Evolutionary conservation across 2,113 vertebrate genomes (phyloP), one percentile per base, ranked within the genome.

Genomic region (Cyanoramphus novaezelandiae): DNA sequence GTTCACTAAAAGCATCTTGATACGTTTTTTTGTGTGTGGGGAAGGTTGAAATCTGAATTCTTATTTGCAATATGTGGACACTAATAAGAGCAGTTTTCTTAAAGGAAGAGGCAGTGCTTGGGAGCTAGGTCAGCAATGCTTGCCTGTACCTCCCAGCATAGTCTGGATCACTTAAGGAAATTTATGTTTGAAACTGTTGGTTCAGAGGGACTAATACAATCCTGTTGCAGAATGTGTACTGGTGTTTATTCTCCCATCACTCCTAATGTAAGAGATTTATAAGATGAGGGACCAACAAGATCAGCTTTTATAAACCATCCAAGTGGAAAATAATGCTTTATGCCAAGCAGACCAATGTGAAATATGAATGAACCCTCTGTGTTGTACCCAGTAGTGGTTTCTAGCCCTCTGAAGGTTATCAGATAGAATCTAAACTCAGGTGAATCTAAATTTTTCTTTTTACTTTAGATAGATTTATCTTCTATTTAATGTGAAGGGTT

Each of bases 361-460:
- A 57, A 49, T 47, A 59, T 2, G 14, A 84, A 68, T 74, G 46
- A 93, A 78, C 47, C 62, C 70, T 69, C 52, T 11, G 57, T 71
- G n/a, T 4, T 4, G 18, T 70, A 64, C 13, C 44, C 28, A 93
- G 14, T 33, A 6, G 31, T 49, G 64, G 27, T 74, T 88, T 86
- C 52, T 75, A 89, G 53, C 31, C 29, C 74, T 94, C 72, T 57
- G 59, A 93, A 87, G n/a, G 55, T 59, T 76, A 1, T 44, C 79
- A 69, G 33, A 64, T 64, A 77, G 67, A 89, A 50, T 92, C 14
- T 80, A 85, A 93, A 91, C 90, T 92, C 92, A 95, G 85, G 93
- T 92, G 39, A 95, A 91, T 80, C 46, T 86, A 25, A 25, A 3
- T 75, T 81, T 87, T 84, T 80, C n/a, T 63, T 85, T 90, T 63